Evolutionary conservation across 2,113 vertebrate species (phyloP), one percentile per base, ranked within the genome.

Genomic region (Grus americana): DNA sequence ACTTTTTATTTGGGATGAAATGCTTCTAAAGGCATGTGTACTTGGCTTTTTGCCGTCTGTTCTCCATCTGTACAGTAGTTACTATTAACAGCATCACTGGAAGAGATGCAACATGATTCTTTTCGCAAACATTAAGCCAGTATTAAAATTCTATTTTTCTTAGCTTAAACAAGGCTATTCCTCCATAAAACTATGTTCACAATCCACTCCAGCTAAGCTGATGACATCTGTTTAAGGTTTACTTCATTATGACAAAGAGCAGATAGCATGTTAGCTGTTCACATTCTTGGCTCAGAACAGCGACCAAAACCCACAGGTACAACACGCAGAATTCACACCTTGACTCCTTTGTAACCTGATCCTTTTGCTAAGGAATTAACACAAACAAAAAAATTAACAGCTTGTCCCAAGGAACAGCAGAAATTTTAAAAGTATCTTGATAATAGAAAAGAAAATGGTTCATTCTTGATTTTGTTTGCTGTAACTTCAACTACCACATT

Each of bases 11-110:
- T 52, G 50, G 59, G 44, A 15, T 32, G 24, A 75, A 59, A 71
- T 4, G 12, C 36, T 57, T 36, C 85, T n/a, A 27, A 52, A 57
- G 4, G 29, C 17, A 20, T 0, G 2, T 5, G 8, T 10, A 20
- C 14, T 46, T 47, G 29, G 24, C 40, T 80, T 80, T 46, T 36
- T 1, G 2, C 5, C 9, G 40, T 20, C 29, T 57, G 15, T 10
- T 29, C 34, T 73, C 65, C 26, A 26, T 68, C 65, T 40, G 81
- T 22, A 44, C 47, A 70, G 46, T 5, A 83, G 19, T 36, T 63
- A 2, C 13, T 21, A 14, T 4, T 13, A 88, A 58, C n/a, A 73
- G 36, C 17, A 66, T 10, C 73, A 12, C 34, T 29, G 20, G 16
- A 44, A 80, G 15, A 61, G 29, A 55, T 3, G 16, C 27, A 50